Base-by-base conservation (phyloP, 2,113 vertebrate species). In the Callipepla californica region DNA sequence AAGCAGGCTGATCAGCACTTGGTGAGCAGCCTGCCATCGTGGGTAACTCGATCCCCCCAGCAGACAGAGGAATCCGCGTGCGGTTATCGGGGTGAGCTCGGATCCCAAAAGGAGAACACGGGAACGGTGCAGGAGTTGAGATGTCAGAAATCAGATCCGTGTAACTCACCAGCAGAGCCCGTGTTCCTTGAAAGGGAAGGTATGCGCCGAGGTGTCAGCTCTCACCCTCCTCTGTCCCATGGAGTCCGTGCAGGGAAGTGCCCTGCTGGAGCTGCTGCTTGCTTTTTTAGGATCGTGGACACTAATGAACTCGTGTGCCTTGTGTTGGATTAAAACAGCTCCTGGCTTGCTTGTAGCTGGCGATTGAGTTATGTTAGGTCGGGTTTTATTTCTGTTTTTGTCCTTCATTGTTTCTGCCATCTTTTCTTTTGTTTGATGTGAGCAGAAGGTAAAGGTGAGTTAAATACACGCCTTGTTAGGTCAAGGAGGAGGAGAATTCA, bases 121-220 rank as follows among this genome's bases (percentile, higher is more conserved):
- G 67, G 72, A 40, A 2, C 63, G 8, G 16, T 21, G 58, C 62
- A 65, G 53, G 70, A 84, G 40, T 30, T 34, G 87, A 34, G 67
- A 77, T 82, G 72, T 11, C n/a, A 36, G 96, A 95, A 92, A 91
- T 85, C 67, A 87, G 84, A 92, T 89, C 63, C 50, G 4, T 9
- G 16, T 63, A 42, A 55, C 19, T 61, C 7, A 0, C 45, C 42
- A 12, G 28, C 7, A 1, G 70, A 55, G 78, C 18, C 19, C 3
- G 34, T 2, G 23, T 82, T 65, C 90, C 92, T 87, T 94, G 88
- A 92, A 95, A 90, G 90, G 90, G 94, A 95, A 95, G 85, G 93
- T 42, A 93, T 94, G 62, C 3, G 48, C 51, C 76, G 84, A 92
- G 82, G 65, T 89, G 80, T 44, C 4, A 40, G 13, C 85, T 82